Percentiles rank a stretch among this genome's conserved stretches.
These are phyloP conservation scores for Tetragnatha montana DNA, from an alignment of 2,888 invertebrate genomes.

Conservation along the genomic window DNA sequence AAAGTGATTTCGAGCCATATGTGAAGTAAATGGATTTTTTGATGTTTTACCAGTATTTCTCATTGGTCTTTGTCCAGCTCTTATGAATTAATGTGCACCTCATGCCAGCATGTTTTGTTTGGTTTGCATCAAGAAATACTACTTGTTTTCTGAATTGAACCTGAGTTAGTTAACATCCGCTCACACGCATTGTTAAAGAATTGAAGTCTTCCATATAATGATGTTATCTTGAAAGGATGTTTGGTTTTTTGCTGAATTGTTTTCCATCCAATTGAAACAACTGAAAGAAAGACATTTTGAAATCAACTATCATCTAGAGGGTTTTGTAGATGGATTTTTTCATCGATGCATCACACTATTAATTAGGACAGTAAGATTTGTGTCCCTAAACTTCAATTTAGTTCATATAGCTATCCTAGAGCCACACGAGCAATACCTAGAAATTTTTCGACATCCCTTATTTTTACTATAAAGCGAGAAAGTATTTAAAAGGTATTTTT, in stretches of 20 bases:
- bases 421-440: neutral
- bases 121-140: constrained; percentile 6
- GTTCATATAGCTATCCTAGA: neutral
- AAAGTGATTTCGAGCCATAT: constrained; percentile 14
- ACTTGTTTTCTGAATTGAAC: neutral
- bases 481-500: neutral
- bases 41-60: constrained; percentile 28
- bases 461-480: neutral
- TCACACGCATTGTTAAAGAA: constrained; percentile 28
- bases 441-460: neutral
- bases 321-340: neutral
- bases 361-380: neutral
- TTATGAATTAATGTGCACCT: constrained; percentile 37
- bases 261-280: neutral
- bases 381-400: constrained; percentile 4
- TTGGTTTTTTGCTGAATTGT: neutral
- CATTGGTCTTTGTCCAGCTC: constrained; percentile 36
- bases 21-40: constrained; percentile 38
- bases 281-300: too few relatives aligned
- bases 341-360: neutral
- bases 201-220: constrained; percentile 40
- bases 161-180: constrained; percentile 29
- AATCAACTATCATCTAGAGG: neutral
- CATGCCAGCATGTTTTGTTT: constrained; percentile 9
- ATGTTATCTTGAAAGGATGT: constrained; percentile 24